These are phyloP conservation scores for Latrodectus hesperus DNA, from an alignment of 2,888 invertebrate genomes.

Conservation along the genomic window DNA sequence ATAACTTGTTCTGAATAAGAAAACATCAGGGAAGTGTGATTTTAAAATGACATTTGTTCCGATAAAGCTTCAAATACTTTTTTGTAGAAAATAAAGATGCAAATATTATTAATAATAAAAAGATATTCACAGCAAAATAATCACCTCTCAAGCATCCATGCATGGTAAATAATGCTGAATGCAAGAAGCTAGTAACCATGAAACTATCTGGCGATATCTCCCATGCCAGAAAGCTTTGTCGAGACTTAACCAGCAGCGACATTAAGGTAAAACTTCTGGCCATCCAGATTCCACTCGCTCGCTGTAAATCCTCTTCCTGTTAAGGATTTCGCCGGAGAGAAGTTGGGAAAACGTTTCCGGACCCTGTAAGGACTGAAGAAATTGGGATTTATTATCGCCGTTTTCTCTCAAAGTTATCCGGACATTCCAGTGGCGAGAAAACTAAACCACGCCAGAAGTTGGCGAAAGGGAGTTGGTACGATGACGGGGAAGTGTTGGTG, in stretches of 20 bases:
- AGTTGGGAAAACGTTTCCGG: not conserved
- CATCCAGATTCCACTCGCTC: too few species aligned
- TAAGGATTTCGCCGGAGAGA: conserved; percentile 22
- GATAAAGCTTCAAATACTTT: too few species aligned
- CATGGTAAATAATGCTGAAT: not conserved
- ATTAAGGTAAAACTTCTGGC: too few species aligned
- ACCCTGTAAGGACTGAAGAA: conserved; percentile 36
- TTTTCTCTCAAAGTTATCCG: conserved; percentile 11
- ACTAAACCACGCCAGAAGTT: conserved; percentile 23
- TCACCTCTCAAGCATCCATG: not conserved
- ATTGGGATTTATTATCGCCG: conserved; percentile 42
- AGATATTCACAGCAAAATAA: not conserved
- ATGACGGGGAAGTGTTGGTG: not conserved
- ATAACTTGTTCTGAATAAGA: too few species aligned
- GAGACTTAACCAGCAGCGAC: too few species aligned
- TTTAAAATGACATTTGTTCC: too few species aligned
- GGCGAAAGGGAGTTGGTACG: not conserved
- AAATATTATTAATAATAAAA: too few species aligned
- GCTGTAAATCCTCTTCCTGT: conserved; percentile 43
- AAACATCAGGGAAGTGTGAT: too few species aligned
- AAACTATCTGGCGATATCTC: not conserved
- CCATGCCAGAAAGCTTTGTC: too few species aligned
- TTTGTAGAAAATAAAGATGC: too few species aligned
- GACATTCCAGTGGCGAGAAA: conserved; percentile 35
- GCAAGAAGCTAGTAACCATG: not conserved